Conservation (phyloP, 2,797 vertebrate species). For the Melopsittacus undulatus region DNA sequence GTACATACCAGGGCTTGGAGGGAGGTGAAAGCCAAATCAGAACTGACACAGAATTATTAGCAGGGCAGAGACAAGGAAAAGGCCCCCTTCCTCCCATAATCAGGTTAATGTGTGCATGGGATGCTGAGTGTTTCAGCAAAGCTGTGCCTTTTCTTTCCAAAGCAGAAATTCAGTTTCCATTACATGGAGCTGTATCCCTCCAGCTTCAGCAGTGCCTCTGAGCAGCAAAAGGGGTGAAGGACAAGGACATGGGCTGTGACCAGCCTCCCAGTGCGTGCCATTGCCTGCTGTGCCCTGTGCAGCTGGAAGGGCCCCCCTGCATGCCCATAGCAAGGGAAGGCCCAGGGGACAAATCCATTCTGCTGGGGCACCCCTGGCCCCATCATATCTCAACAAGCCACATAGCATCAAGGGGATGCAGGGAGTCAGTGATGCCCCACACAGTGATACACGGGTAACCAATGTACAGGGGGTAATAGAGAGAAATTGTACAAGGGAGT, state of each 20-base stretch:
- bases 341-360: neutral
- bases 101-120: conserved; percentile 88
- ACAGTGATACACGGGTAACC: no score
- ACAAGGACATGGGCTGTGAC: neutral
- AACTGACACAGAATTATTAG: conserved; percentile 89
- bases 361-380: no score
- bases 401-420: fast-evolving
- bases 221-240: conserved; percentile 47
- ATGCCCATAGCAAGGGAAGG: neutral
- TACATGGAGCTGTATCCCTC: conserved; percentile 39
- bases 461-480: no score
- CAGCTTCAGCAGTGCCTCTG: conserved; percentile 51
- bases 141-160: neutral
- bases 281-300: conserved; percentile 57
- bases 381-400: no score
- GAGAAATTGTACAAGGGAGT: no score
- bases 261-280: conserved; percentile 53
- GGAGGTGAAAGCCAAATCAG: conserved; percentile 84
- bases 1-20: conserved; percentile 82
- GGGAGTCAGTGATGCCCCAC: neutral
- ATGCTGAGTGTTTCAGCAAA: conserved; percentile 75
- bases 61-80: conserved; percentile 86
- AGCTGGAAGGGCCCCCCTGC: conserved; percentile 27
- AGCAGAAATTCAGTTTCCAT: conserved; percentile 64
- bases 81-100: conserved; percentile 77